phyloP scores from a whole-genome alignment of 53 echinoderm and acorn worm genomes.

The Pentamera pediparva region DNA sequence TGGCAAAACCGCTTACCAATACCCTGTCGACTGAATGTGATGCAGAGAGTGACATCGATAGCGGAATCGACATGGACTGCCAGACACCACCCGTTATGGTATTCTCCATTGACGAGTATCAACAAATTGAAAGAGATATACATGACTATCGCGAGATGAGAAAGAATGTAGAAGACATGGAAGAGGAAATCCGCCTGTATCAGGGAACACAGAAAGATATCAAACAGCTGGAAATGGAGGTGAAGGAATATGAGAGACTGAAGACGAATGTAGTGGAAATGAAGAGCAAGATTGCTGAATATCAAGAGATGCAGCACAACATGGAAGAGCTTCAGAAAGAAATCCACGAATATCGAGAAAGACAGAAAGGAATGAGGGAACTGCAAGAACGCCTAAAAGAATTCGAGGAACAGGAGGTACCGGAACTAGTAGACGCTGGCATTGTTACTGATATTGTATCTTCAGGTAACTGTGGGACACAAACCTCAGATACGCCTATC shows the following conservation, averaged over 20 bases:
- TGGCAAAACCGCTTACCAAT: constrained; percentile 8
- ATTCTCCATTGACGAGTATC: constrained; percentile 21
- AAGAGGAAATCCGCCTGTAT: no score
- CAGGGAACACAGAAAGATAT: no score
- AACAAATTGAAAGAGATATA: constrained; percentile 15
- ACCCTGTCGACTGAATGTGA: constrained; percentile 7
- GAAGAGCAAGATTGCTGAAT: no score
- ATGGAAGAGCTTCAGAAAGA: constrained; percentile 3
- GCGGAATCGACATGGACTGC: constrained; percentile 51
- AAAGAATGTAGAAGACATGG: no score
- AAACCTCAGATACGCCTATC: neutral
- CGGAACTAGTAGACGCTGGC: neutral
- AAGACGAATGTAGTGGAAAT: no score
- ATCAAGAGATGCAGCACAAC: no score
- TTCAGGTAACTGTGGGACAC: neutral
- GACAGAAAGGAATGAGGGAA: neutral
- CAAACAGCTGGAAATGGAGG: no score
- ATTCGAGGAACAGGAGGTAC: constrained; percentile 10
- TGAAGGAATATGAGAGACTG: no score
- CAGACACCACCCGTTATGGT: constrained; percentile 51
- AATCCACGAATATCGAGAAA: constrained; percentile 19
- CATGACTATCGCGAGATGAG: constrained; percentile 19
- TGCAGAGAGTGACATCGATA: constrained; percentile 46
- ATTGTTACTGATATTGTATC: neutral
- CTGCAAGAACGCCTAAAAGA: constrained; percentile 18